A percentile compares a stretch with the other conserved stretches of the same genome.
Conservation (phyloP, 2,797 vertebrate species). For the Rhinatrema bivittatum region DNA sequence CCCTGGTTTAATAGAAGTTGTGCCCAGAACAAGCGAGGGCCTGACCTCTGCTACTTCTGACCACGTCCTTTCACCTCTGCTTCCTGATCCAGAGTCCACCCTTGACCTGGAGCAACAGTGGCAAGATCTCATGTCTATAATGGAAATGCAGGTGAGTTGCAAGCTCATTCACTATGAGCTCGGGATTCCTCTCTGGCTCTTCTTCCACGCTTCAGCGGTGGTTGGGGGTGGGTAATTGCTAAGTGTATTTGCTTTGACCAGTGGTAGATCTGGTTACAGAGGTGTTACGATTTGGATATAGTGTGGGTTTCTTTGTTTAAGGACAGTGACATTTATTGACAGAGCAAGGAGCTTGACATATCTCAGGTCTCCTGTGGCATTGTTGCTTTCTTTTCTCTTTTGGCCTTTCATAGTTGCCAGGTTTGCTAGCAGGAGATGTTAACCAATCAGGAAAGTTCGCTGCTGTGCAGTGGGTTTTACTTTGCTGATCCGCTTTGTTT, state of each 20-base stretch:
- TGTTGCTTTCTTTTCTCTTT: not conserved
- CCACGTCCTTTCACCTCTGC: constrained; percentile 66
- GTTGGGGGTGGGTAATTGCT: not conserved
- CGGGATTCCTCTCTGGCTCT: not conserved
- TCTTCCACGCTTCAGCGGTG: rapidly evolving
- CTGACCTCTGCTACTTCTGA: constrained; percentile 66
- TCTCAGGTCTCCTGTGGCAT: too few relatives aligned
- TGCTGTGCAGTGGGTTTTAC: too few relatives aligned
- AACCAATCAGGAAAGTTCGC: too few relatives aligned
- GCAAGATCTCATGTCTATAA: constrained; percentile 99
- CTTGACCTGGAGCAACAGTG: constrained; percentile 97
- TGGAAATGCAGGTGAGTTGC: constrained; percentile 86
- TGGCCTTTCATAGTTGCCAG: not conserved
- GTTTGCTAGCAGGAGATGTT: not conserved
- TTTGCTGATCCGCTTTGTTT: too few relatives aligned
- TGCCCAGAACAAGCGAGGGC: constrained; percentile 68
- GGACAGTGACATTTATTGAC: too few relatives aligned
- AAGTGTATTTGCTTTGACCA: not conserved
- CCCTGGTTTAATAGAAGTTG: constrained; percentile 60
- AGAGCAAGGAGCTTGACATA: too few relatives aligned
- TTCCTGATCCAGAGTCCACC: constrained; percentile 70
- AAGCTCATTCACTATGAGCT: too few relatives aligned
- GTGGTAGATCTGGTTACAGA: not conserved
- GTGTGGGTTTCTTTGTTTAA: not conserved
- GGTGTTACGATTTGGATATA: too few relatives aligned